Evolutionary conservation across 2,113 vertebrate genomes (phyloP), one percentile per base, ranked within the genome.

Genomic region (Sciurus niger): DNA sequence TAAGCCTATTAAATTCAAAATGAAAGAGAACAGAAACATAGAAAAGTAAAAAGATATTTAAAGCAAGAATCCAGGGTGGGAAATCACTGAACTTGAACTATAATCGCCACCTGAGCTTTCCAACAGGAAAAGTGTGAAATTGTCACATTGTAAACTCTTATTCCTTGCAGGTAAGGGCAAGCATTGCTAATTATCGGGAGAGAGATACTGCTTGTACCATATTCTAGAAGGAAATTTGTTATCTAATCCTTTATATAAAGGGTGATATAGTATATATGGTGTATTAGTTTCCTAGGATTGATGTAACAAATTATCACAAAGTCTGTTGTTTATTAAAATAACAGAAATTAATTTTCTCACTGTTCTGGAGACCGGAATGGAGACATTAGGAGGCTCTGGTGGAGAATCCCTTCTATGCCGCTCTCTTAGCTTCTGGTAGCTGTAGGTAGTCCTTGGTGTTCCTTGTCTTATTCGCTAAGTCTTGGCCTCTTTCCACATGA

Each of bases 1-100:
- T 63, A 90, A 93, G n/a, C 48, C 94, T 67, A 95, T 92, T 72
- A 84, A 79, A 55, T 77, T 92, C 2, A 37, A 94, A 77, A 43
- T 72, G 20, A 60, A 93, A 67, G 40, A 83, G 16, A 87, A 58
- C 11, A 84, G n/a, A 76, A 90, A 95, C 60, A 34, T 11, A 65
- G 30, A 90, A 78, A 73, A 86, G 30, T 53, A 95, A 37, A 68
- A 32, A 34, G 5, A n/a, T 16, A 6, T 37, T 83, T 72, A 72
- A 18, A 93, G 48, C 12, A n/a, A 58, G 84, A 72, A 76, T 80
- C 22, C 37, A 78, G 10, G 25, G 18, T 14, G 13, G 6, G 28
- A 30, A 72, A 72, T 60, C 16, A 51, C 17, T n/a, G 17, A 40
- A 30, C 7, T 40, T 48, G 28, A 60, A 25, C 24, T 86, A n/a